phyloP scores from a whole-genome alignment of 2,113 vertebrate species.

The Oreochromis tanganicae region DNA sequence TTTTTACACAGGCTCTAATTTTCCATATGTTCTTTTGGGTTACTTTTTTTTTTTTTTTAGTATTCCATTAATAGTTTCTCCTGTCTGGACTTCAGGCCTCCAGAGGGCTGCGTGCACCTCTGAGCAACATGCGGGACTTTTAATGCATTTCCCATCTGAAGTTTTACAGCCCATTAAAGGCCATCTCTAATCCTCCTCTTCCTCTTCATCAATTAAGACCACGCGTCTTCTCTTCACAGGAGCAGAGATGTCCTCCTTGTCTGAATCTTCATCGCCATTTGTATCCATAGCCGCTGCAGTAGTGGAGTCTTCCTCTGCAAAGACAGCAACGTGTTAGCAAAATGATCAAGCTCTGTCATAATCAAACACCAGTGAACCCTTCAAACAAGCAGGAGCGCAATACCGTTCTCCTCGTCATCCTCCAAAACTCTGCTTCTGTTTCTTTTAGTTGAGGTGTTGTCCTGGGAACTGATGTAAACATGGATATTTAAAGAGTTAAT shows the following conservation, averaged over 20 bases:
- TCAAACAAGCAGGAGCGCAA: neutral
- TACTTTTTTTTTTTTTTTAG: neutral
- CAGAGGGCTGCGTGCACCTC: neutral
- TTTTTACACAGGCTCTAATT: neutral
- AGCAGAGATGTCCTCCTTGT: constrained; percentile 51
- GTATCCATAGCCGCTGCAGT: neutral
- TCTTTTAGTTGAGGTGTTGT: constrained; percentile 63
- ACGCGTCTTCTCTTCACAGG: constrained; percentile 74
- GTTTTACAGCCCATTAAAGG: constrained; percentile 13
- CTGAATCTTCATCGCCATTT: constrained; percentile 50
- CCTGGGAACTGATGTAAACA: constrained; percentile 24
- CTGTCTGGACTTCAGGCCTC: neutral
- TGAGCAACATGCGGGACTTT: neutral
- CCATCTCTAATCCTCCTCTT: constrained; percentile 51
- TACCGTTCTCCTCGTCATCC: constrained; percentile 65
- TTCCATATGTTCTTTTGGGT: neutral
- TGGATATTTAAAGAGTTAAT: neutral
- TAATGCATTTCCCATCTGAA: neutral
- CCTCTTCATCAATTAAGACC: constrained; percentile 77
- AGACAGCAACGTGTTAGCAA: neutral
- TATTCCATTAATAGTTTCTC: neutral
- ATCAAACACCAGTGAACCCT: neutral
- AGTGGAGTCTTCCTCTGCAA: constrained; percentile 9
- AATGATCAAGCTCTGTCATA: neutral
- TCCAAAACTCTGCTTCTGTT: constrained; percentile 70